phyloP scores from a whole-genome alignment of 2,888 invertebrate species.

The Scelioninae gen. 1 region DNA sequence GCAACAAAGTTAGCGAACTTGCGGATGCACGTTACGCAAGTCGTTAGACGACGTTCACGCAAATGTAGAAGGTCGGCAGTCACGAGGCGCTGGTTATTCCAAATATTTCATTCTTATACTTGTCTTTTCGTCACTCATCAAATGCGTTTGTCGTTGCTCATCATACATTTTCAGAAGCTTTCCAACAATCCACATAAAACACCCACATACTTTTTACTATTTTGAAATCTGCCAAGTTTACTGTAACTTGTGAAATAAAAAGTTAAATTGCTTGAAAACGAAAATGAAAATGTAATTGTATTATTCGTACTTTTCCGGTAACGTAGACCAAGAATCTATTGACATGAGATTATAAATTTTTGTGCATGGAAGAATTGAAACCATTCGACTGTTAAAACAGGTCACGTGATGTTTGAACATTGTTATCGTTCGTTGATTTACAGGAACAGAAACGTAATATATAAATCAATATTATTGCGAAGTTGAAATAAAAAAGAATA shows the following conservation, averaged over 20 bases:
- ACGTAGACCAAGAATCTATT: too few species aligned
- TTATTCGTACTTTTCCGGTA: too few species aligned
- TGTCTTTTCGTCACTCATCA: background rate
- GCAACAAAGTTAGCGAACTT: slow-evolving; percentile 66
- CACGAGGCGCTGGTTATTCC: slow-evolving; percentile 45
- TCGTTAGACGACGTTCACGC: slow-evolving; percentile 53
- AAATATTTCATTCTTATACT: slow-evolving; percentile 11
- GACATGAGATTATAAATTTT: too few species aligned
- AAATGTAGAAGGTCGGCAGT: slow-evolving; percentile 58
- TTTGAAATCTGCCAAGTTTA: background rate
- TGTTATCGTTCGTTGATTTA: too few species aligned
- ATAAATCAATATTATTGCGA: too few species aligned
- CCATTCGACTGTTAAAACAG: too few species aligned
- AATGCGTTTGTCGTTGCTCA: background rate
- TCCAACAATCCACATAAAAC: background rate
- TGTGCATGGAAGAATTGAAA: too few species aligned
- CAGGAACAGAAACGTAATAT: too few species aligned
- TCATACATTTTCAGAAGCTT: slow-evolving; percentile 4
- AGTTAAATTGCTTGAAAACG: background rate
- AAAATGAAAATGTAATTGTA: background rate
- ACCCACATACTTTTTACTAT: too few species aligned
- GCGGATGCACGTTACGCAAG: slow-evolving; percentile 65
- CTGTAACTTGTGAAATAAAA: background rate
- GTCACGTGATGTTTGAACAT: too few species aligned
- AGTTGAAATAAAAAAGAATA: too few species aligned